A percentile compares a stretch with the other conserved stretches of the same genome.
Evolutionary conservation across 2,888 invertebrate species (phyloP).

Genomic region (Synanthedon myopaeformis): DNA sequence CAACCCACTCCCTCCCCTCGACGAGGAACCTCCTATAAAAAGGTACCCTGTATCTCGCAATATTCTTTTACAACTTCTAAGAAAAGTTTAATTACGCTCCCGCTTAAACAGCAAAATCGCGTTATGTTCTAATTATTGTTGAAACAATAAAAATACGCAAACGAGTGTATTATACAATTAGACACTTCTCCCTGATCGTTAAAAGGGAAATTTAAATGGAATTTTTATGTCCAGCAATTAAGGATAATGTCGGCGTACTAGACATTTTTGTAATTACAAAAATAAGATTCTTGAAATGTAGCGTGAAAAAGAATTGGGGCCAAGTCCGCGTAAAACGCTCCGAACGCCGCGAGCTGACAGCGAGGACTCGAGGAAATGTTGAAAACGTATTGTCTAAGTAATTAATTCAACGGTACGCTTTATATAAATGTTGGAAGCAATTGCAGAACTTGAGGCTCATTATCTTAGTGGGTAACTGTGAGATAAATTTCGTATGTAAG

Average conservation of each 20-base stretch:
- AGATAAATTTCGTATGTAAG: not conserved
- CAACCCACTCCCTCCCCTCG: conserved; percentile 21
- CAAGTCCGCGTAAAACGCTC: conserved; percentile 55
- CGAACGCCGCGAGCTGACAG: conserved; percentile 41
- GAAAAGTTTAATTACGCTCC: conserved; percentile 60
- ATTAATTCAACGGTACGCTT: conserved; percentile 2
- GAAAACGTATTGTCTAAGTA: conserved; percentile 26
- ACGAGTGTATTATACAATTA: conserved; percentile 72
- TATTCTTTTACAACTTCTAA: conserved; percentile 51
- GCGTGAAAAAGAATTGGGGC: conserved; percentile 69
- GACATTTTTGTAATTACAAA: conserved; percentile 72
- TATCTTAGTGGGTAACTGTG: too few species aligned
- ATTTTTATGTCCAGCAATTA: conserved; percentile 72
- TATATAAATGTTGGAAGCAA: not conserved
- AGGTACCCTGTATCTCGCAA: conserved; percentile 42
- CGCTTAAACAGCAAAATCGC: conserved; percentile 52
- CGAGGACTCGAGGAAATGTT: conserved; percentile 43
- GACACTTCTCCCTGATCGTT: conserved; percentile 68
- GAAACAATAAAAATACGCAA: conserved; percentile 70
- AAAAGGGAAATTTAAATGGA: conserved; percentile 72
- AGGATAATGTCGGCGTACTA: conserved; percentile 69
- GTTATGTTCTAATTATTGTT: conserved; percentile 70
- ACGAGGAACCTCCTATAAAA: conserved; percentile 15
- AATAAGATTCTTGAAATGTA: conserved; percentile 71
- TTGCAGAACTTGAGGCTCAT: not conserved